Conservation (phyloP, 2,797 vertebrate species). For the Paguma larvata region DNA sequence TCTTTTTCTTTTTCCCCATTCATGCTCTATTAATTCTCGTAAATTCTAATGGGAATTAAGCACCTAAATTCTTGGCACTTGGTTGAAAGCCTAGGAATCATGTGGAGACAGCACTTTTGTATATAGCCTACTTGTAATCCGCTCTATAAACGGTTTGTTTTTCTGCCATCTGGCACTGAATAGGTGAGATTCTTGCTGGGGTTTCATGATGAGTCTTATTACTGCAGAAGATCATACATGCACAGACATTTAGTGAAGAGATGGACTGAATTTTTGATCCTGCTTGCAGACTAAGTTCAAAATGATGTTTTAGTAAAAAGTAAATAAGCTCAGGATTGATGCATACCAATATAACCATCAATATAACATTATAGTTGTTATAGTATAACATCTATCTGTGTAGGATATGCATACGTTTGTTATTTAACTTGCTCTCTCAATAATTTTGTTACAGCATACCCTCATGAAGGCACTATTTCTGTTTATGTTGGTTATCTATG, state of each 20-base stretch:
- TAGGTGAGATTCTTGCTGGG: slow-evolving; percentile 80
- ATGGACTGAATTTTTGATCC: slow-evolving; percentile 28
- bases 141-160: slow-evolving; percentile 75
- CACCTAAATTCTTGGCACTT: slow-evolving; percentile 77
- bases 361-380: too few species aligned
- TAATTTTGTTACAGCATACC: not conserved
- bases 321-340: not conserved
- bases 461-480: not conserved
- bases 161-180: slow-evolving; percentile 77
- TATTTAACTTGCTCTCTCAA: slow-evolving; percentile 35
- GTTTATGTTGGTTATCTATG: not conserved
- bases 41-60: slow-evolving; percentile 75
- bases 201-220: slow-evolving; percentile 72
- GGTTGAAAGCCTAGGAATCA: slow-evolving; percentile 57
- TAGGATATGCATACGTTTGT: not conserved
- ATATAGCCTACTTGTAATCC: slow-evolving; percentile 72
- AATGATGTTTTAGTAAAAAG: slow-evolving; percentile 51
- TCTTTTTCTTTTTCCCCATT: not conserved
- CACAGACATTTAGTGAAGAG: slow-evolving; percentile 32
- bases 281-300: not conserved
- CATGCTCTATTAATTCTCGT: slow-evolving; percentile 72
- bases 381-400: too few species aligned
- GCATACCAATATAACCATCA: not conserved
- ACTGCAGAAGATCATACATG: slow-evolving; percentile 27
- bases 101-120: slow-evolving; percentile 73